A percentile compares a stretch with the other conserved stretches of the same genome.
Evolutionary conservation across 2,797 vertebrate species (phyloP).

Genomic region (Gephyroberyx darwinii): DNA sequence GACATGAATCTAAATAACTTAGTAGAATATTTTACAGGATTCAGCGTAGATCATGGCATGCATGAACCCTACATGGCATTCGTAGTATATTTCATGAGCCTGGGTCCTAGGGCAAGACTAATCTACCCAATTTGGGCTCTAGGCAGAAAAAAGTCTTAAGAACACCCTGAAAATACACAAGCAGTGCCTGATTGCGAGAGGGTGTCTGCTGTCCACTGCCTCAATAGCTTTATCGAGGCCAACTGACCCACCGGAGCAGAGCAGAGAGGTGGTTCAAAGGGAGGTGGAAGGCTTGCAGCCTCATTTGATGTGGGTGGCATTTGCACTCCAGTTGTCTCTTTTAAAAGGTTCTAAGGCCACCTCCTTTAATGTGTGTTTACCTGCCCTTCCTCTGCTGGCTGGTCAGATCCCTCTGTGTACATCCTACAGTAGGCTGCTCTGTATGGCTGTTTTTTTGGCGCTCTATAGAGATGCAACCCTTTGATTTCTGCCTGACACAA

Average conservation of each 20-base stretch:
- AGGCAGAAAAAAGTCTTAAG: neutral
- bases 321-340: slow-evolving; percentile 83
- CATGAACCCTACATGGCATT: neutral
- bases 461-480: neutral
- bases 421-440: slow-evolving; percentile 2
- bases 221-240: slow-evolving; percentile 38
- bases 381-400: slow-evolving; percentile 44
- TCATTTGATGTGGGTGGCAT: slow-evolving; percentile 81
- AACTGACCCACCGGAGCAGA: slow-evolving; percentile 43
- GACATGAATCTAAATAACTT: neutral
- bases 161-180: neutral
- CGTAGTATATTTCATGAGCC: neutral
- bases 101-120: slow-evolving; percentile 19
- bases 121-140: slow-evolving; percentile 28
- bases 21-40: neutral
- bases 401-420: slow-evolving; percentile 42
- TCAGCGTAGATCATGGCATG: neutral
- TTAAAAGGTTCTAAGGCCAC: slow-evolving; percentile 78
- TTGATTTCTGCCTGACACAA: slow-evolving; percentile 18
- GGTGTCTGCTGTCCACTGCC: slow-evolving; percentile 21
- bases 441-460: neutral
- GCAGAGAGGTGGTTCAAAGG: slow-evolving; percentile 67
- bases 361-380: slow-evolving; percentile 74
- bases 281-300: slow-evolving; percentile 48
- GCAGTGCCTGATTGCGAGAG: neutral